These are phyloP conservation scores for Tarsius wallacei DNA, from an alignment of 2,797 vertebrate species.

Conservation along the genomic window DNA sequence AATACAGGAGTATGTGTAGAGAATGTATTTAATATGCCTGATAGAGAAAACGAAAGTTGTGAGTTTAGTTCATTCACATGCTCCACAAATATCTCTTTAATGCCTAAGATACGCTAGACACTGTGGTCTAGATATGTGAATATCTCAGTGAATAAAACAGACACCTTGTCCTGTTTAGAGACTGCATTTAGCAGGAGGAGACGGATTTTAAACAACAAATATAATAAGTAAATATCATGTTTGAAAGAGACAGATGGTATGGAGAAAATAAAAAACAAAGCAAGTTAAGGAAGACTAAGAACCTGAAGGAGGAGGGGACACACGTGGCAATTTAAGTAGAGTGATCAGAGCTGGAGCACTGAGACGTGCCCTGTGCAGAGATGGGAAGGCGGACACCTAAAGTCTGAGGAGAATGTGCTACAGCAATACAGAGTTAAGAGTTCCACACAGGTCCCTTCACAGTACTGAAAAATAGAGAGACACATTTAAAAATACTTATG, in stretches of 20 bases:
- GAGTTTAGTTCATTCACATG: not conserved
- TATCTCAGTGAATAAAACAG: not conserved
- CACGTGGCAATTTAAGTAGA: accelerated
- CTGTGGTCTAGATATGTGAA: not conserved
- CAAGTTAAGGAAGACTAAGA: not conserved
- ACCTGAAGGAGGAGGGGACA: accelerated
- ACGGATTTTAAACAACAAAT: not conserved
- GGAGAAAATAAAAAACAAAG: not conserved
- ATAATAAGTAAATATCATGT: not conserved
- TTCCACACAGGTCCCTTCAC: not conserved
- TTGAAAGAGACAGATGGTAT: not conserved
- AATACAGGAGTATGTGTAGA: not conserved
- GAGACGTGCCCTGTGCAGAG: not conserved
- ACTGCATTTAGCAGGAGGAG: not conserved
- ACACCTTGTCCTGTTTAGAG: not conserved
- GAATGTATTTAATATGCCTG: not conserved
- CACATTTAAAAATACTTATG: not conserved
- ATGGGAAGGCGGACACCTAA: not conserved
- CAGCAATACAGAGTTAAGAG: no score
- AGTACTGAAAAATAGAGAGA: slow-evolving; percentile 46
- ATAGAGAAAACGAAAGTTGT: not conserved
- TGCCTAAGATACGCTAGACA: not conserved
- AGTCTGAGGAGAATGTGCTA: not conserved
- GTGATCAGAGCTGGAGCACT: accelerated
- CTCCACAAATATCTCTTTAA: not conserved